Percentiles rank a stretch among this genome's conserved stretches.
Conservation (phyloP, 53 echinoderm and acorn worm species). For the Antedon mediterranea region DNA sequence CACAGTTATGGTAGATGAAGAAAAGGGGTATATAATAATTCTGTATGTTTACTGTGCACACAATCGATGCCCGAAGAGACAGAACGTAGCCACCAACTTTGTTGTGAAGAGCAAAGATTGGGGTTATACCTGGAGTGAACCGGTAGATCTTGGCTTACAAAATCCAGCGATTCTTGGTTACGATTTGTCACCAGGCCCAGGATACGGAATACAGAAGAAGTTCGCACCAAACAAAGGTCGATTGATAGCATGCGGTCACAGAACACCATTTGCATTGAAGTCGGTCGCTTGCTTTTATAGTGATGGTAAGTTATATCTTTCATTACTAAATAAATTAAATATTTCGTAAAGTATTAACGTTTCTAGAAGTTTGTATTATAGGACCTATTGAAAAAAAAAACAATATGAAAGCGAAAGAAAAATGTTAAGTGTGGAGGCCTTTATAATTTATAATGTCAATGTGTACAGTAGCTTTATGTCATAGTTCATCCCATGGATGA, state of each 20-base stretch:
- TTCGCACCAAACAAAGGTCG: constrained; percentile 32
- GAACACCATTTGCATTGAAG: not conserved
- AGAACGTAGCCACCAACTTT: constrained; percentile 17
- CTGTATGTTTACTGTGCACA: constrained; percentile 37
- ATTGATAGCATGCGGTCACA: constrained; percentile 39
- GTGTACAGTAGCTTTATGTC: no score
- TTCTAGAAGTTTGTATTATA: not conserved
- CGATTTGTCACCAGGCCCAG: constrained; percentile 26
- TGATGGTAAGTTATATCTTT: constrained; percentile 21
- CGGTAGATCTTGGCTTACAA: constrained; percentile 19
- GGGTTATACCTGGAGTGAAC: constrained; percentile 27
- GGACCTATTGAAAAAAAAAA: not conserved
- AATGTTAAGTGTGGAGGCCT: no score
- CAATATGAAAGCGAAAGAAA: no score
- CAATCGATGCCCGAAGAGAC: constrained; percentile 4
- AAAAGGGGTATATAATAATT: constrained; percentile 14
- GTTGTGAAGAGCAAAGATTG: constrained; percentile 28
- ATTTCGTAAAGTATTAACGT: no score
- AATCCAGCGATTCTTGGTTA: constrained; percentile 16
- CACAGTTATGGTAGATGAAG: constrained; percentile 23
- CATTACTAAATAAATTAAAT: not conserved
- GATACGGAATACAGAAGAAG: constrained; percentile 42
- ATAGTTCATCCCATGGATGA: no score
- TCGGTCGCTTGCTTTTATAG: constrained; percentile 31
- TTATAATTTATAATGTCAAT: no score